Conservation (phyloP, 1,140 invertebrate species). For the Drosophila nigromelanica region DNA sequence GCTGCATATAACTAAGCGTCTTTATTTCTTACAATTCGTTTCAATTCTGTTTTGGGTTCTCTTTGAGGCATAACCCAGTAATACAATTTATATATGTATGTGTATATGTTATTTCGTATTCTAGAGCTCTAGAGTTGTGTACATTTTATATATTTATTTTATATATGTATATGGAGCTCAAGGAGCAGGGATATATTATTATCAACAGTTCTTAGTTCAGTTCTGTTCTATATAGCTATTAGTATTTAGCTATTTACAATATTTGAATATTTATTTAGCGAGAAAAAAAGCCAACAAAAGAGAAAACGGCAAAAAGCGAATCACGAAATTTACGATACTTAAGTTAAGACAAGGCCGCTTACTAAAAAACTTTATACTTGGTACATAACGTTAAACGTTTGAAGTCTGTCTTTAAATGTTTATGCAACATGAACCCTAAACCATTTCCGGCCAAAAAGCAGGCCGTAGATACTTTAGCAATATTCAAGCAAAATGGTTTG, state of each 20-base stretch:
- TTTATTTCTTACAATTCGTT: conserved; percentile 69
- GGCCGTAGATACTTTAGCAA: neutral
- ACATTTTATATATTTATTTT: neutral
- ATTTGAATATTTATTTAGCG: neutral
- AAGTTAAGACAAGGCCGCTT: conserved; percentile 28
- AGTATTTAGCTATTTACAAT: conserved; percentile 25
- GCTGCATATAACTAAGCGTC: conserved; percentile 37
- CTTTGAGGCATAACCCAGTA: conserved; percentile 38
- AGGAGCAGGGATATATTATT: conserved; percentile 4
- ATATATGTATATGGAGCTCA: conserved; percentile 12
- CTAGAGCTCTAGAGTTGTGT: conserved; percentile 16
- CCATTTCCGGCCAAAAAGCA: neutral
- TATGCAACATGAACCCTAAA: neutral
- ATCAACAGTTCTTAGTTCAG: conserved; percentile 35
- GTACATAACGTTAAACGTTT: conserved; percentile 61
- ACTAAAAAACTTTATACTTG: conserved; percentile 24
- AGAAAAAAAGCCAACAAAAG: neutral
- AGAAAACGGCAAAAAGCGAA: conserved; percentile 6
- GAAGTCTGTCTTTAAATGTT: conserved; percentile 47
- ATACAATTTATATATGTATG: conserved; percentile 29
- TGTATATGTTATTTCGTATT: conserved; percentile 20
- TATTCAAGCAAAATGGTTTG: neutral
- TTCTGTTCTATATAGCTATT: conserved; percentile 31
- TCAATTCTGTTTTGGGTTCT: conserved; percentile 28
- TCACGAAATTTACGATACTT: conserved; percentile 17